Conservation (phyloP, 2,888 invertebrate genomes). For the Desoria tigrina region DNA sequence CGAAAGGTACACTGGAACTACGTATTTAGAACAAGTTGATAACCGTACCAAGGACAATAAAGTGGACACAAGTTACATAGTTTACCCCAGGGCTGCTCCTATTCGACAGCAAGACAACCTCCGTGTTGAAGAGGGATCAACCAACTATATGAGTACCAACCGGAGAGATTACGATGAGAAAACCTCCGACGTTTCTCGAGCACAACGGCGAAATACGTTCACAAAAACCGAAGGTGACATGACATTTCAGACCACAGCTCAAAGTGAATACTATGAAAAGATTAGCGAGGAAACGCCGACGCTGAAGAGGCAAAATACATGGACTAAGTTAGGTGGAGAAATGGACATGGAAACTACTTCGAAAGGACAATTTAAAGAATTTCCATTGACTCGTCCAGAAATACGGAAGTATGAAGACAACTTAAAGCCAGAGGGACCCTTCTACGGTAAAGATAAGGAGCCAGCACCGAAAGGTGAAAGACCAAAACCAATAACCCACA, state of each 20-base stretch:
- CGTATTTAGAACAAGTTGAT: constrained; percentile 47
- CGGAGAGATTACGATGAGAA: constrained; percentile 44
- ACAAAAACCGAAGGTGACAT: constrained; percentile 59
- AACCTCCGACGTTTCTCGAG: constrained; percentile 17
- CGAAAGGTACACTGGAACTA: constrained; percentile 48
- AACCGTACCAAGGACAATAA: constrained; percentile 16
- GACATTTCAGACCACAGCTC: constrained; percentile 67
- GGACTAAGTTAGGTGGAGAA: constrained; percentile 63
- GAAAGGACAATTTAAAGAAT: constrained; percentile 38
- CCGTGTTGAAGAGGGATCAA: constrained; percentile 61
- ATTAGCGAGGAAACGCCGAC: constrained; percentile 66
- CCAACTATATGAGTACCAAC: constrained; percentile 34
- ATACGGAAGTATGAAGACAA: constrained; percentile 62
- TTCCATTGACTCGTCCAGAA: constrained; percentile 45
- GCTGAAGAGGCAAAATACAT: constrained; percentile 72
- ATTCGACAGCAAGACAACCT: constrained; percentile 62
- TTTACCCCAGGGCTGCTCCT: constrained; percentile 38
- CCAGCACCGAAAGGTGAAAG: constrained; percentile 49
- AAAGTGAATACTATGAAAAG: constrained; percentile 64
- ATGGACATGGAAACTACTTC: constrained; percentile 47
- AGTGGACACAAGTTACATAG: constrained; percentile 36
- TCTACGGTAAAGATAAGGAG: constrained; percentile 54
- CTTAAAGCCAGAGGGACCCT: constrained; percentile 70
- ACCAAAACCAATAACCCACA: constrained; percentile 58
- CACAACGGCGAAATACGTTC: constrained; percentile 29